Evolutionary conservation across 2,797 vertebrate species (phyloP).

Genomic region (Meriones psammophilus): DNA sequence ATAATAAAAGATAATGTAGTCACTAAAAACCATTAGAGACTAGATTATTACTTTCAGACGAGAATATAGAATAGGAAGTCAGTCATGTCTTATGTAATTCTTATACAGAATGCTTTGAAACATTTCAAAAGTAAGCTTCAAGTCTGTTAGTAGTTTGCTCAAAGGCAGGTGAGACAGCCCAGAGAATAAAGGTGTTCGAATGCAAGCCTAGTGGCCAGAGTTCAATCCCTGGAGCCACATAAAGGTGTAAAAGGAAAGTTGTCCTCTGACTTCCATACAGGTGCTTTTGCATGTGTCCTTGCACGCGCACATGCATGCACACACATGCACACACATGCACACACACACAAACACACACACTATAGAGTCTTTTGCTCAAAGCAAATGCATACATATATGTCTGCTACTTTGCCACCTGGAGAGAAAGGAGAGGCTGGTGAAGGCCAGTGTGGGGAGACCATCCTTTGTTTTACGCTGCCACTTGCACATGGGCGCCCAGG

Average conservation of each 20-base stretch:
- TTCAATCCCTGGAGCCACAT: neutral
- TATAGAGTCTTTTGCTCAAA: slow-evolving; percentile 9
- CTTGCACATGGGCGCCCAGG: too few species aligned
- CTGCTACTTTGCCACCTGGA: neutral
- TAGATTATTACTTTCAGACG: slow-evolving; percentile 44
- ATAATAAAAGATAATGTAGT: neutral
- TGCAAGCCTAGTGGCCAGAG: neutral
- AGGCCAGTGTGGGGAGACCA: neutral
- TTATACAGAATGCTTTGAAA: neutral
- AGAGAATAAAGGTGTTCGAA: neutral
- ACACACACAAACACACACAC: neutral
- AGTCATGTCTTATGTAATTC: slow-evolving; percentile 2
- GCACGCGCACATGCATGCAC: neutral
- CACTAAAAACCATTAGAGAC: slow-evolving; percentile 30
- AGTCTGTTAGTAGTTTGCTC: neutral
- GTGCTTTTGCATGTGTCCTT: neutral
- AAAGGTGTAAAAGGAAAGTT: neutral
- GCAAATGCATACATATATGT: neutral
- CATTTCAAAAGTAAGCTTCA: neutral
- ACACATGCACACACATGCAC: too few species aligned
- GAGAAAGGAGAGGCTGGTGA: neutral
- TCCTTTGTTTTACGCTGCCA: neutral
- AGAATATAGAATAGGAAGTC: slow-evolving; percentile 37
- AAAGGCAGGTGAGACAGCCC: neutral
- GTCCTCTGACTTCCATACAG: neutral